These are phyloP conservation scores for Aurelia sp. DNA, from an alignment of 30 jellyfish, hydroid and myxozoan species.

Conservation along the genomic window DNA sequence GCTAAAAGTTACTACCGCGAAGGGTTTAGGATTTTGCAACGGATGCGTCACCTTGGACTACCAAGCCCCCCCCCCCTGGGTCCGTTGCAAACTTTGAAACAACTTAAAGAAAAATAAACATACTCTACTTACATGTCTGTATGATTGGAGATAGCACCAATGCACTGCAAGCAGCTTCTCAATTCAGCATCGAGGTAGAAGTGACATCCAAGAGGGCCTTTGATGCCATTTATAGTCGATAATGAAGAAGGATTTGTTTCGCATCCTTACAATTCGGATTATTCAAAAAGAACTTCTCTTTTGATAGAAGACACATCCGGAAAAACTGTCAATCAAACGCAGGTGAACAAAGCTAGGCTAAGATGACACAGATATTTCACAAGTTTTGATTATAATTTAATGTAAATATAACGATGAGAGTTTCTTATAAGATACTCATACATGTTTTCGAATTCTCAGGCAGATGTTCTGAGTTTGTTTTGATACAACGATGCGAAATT, in stretches of 20 bases:
- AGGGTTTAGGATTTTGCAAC: too few relatives aligned
- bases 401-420: too few relatives aligned
- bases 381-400: background rate
- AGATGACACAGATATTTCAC: background rate
- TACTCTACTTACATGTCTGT: background rate
- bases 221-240: constrained; percentile 1
- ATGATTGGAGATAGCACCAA: too few relatives aligned
- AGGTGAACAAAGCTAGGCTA: constrained; percentile 7
- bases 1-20: too few relatives aligned
- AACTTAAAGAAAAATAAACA: too few relatives aligned
- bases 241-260: background rate
- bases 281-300: background rate
- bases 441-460: background rate
- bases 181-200: too few relatives aligned
- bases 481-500: background rate
- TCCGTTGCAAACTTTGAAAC: too few relatives aligned
- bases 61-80: too few relatives aligned
- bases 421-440: background rate
- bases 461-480: background rate
- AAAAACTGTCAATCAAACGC: constrained; percentile 21
- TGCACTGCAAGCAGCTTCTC: too few relatives aligned
- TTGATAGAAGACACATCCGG: constrained; percentile 55
- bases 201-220: too few relatives aligned
- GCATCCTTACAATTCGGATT: too few relatives aligned
- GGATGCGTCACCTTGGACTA: too few relatives aligned